These are phyloP conservation scores for Eulacestoma nigropectus DNA, from an alignment of 2,113 vertebrate genomes.

Conservation along the genomic window DNA sequence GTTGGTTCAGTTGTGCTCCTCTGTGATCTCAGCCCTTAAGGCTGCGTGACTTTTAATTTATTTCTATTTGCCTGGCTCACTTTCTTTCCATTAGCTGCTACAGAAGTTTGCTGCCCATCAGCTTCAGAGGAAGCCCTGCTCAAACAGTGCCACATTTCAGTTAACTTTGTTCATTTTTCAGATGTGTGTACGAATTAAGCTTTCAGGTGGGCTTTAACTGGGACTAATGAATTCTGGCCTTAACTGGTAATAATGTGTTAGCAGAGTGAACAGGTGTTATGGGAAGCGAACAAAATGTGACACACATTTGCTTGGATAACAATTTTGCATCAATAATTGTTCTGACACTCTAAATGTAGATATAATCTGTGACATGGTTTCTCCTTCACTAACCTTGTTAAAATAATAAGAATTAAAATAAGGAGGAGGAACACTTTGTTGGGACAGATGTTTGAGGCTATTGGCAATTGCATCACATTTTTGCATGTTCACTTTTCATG, in stretches of 20 bases:
- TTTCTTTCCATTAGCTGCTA: neutral
- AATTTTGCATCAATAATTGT: constrained; percentile 49
- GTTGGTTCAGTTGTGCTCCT: neutral
- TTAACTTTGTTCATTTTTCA: neutral
- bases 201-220: constrained; percentile 26
- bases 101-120: neutral
- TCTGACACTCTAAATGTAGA: constrained; percentile 56
- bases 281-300: constrained; percentile 30
- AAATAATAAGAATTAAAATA: constrained; percentile 60
- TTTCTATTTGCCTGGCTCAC: neutral
- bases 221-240: constrained; percentile 39
- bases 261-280: constrained; percentile 39
- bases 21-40: neutral
- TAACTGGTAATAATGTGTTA: constrained; percentile 19
- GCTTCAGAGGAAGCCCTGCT: neutral
- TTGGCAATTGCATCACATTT: constrained; percentile 63
- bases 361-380: constrained; percentile 60
- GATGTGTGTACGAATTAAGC: neutral
- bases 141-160: neutral
- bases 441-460: constrained; percentile 66
- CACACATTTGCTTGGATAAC: constrained; percentile 30
- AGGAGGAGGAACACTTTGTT: constrained; percentile 58
- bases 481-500: constrained; percentile 59
- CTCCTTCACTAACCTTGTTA: constrained; percentile 65
- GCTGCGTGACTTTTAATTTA: neutral